phyloP scores from a whole-genome alignment of 2,888 invertebrate genomes.

The Amblyjoppa fuscipennis region DNA sequence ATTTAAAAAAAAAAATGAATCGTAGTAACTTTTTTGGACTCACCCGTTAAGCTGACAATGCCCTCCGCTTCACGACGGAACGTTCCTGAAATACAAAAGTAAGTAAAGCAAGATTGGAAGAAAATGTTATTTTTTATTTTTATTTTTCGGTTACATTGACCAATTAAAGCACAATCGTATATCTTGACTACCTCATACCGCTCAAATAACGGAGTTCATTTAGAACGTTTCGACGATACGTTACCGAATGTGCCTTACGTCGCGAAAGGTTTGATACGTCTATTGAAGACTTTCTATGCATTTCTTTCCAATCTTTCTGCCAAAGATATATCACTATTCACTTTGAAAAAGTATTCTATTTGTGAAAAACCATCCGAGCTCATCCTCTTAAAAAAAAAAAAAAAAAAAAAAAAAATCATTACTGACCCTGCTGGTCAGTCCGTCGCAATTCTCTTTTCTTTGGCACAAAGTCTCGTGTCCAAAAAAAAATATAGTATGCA shows the following conservation, averaged over 20 bases:
- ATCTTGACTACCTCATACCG: neutral
- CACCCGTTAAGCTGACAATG: neutral
- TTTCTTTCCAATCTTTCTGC: neutral
- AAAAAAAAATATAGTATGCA: neutral
- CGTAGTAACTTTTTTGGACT: neutral
- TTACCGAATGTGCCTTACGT: neutral
- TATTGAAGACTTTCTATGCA: neutral
- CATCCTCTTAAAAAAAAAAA: neutral
- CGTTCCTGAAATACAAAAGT: neutral
- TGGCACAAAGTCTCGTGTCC: neutral
- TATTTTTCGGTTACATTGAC: neutral
- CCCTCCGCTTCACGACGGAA: neutral
- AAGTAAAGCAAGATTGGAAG: neutral
- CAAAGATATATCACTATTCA: neutral
- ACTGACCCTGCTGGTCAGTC: neutral
- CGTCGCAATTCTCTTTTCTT: neutral
- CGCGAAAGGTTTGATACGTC: neutral
- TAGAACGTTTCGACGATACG: neutral
- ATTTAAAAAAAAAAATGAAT: neutral
- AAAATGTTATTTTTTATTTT: neutral
- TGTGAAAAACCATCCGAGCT: neutral
- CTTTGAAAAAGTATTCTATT: neutral
- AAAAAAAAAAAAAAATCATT: neutral
- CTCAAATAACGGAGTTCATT: neutral
- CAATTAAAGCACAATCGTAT: neutral